phyloP scores from a whole-genome alignment of 2,113 vertebrate genomes.

The Leuciscus idus region DNA sequence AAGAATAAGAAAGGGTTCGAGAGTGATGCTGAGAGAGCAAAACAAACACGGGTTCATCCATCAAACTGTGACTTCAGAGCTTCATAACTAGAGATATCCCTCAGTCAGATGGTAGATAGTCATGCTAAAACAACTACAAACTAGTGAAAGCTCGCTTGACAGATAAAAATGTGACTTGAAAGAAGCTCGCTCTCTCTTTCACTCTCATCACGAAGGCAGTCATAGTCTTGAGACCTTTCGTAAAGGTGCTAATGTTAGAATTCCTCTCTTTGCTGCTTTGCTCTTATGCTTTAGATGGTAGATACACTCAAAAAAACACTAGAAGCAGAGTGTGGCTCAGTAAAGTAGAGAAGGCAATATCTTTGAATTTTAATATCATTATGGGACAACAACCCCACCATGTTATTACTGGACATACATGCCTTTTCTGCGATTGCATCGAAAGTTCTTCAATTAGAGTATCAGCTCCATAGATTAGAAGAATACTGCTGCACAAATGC shows the following conservation, averaged over 20 bases:
- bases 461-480: slow-evolving; percentile 21
- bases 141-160: not conserved
- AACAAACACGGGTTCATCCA: not conserved
- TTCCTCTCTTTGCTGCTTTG: slow-evolving; percentile 37
- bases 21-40: slow-evolving; percentile 13
- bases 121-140: not conserved
- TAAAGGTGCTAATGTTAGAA: slow-evolving; percentile 57
- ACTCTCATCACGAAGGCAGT: slow-evolving; percentile 43
- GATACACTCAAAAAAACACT: not conserved
- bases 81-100: not conserved
- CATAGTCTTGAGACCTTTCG: slow-evolving; percentile 62
- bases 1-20: not conserved
- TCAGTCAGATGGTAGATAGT: not conserved
- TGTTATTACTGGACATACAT: slow-evolving; percentile 67
- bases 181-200: slow-evolving; percentile 36
- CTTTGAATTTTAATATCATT: slow-evolving; percentile 1
- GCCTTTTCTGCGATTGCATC: slow-evolving; percentile 52
- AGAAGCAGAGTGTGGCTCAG: not conserved
- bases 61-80: slow-evolving; percentile 17
- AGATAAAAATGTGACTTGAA: not conserved
- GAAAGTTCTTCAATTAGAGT: not conserved
- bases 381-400: slow-evolving; percentile 24
- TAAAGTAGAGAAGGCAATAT: not conserved
- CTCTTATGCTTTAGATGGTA: slow-evolving; percentile 2
- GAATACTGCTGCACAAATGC: slow-evolving; percentile 49